Evolutionary conservation across 2,797 vertebrate species (phyloP).

Genomic region (Myripristis jacobus): DNA sequence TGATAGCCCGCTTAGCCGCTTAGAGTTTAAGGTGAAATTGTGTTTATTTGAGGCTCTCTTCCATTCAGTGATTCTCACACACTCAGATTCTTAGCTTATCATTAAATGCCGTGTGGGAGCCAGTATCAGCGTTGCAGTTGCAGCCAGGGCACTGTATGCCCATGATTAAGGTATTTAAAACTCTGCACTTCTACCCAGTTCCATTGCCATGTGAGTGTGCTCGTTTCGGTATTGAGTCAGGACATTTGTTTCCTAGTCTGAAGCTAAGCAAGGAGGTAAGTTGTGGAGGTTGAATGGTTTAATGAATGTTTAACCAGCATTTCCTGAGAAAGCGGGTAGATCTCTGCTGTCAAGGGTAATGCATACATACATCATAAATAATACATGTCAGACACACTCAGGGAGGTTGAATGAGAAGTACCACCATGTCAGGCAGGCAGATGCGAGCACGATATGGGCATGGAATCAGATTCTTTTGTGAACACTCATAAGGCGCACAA

Average conservation of each 20-base stretch:
- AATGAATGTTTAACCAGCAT: conserved; percentile 40
- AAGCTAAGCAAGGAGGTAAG: conserved; percentile 27
- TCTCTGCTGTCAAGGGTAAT: conserved; percentile 28
- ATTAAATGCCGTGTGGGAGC: background rate
- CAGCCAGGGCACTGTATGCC: background rate
- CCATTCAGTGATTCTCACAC: background rate
- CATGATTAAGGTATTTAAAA: background rate
- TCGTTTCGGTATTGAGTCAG: conserved; percentile 23
- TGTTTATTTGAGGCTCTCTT: background rate
- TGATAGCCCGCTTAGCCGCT: background rate
- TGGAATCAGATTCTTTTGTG: conserved; percentile 7
- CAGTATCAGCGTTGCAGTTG: background rate
- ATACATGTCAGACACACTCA: conserved; percentile 25
- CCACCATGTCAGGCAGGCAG: conserved; percentile 1
- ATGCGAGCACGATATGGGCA: background rate
- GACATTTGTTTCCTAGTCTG: conserved; percentile 20
- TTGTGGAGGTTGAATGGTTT: conserved; percentile 11
- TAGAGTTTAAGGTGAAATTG: conserved; percentile 1
- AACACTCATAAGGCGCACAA: conserved; percentile 10
- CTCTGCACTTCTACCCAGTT: background rate
- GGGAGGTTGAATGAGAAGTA: conserved; percentile 35
- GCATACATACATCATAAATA: conserved; percentile 45
- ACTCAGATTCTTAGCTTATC: background rate
- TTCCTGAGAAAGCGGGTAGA: conserved; percentile 35
- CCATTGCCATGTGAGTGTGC: background rate